A percentile compares a stretch with the other conserved stretches of the same genome.
Conservation (phyloP, 2,888 invertebrate genomes). For the Drosophila kambysellisi region DNA sequence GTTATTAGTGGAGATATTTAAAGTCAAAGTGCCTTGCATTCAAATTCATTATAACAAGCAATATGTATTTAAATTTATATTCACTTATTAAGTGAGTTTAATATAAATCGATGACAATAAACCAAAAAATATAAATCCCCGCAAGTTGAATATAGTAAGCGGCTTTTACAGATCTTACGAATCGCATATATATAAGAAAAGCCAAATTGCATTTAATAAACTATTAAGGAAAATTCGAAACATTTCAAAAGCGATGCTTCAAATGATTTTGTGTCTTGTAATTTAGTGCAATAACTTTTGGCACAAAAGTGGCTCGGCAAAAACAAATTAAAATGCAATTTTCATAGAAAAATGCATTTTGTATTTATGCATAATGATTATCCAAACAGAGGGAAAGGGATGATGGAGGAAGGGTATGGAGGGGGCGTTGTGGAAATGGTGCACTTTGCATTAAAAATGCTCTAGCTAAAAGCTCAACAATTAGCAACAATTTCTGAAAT, state of each 20-base stretch:
- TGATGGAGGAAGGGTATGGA: not conserved
- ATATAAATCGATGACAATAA: not conserved
- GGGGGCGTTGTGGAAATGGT: conserved; percentile 21
- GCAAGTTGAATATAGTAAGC: not conserved
- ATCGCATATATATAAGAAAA: not conserved
- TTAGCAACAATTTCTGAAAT: conserved; percentile 75
- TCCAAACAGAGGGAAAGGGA: not conserved
- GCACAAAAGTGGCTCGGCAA: conserved; percentile 33
- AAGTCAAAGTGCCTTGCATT: not conserved
- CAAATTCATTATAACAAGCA: not conserved
- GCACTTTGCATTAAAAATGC: conserved; percentile 80
- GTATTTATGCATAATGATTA: conserved; percentile 13
- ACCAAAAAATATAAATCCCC: not conserved
- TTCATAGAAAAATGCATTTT: conserved; percentile 61
- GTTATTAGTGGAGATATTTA: not conserved
- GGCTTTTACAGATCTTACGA: not conserved
- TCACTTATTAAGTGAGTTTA: not conserved
- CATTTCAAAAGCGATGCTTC: conserved; percentile 1
- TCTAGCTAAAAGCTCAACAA: conserved; percentile 78
- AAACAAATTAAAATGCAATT: conserved; percentile 51
- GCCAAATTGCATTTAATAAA: not conserved
- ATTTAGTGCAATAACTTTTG: conserved; percentile 35
- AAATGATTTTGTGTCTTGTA: conserved; percentile 37
- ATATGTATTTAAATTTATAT: not conserved
- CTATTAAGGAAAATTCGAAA: not conserved